These are phyloP conservation scores for Sycophila sp. DNA, from an alignment of 1,140 invertebrate species.

Conservation along the genomic window DNA sequence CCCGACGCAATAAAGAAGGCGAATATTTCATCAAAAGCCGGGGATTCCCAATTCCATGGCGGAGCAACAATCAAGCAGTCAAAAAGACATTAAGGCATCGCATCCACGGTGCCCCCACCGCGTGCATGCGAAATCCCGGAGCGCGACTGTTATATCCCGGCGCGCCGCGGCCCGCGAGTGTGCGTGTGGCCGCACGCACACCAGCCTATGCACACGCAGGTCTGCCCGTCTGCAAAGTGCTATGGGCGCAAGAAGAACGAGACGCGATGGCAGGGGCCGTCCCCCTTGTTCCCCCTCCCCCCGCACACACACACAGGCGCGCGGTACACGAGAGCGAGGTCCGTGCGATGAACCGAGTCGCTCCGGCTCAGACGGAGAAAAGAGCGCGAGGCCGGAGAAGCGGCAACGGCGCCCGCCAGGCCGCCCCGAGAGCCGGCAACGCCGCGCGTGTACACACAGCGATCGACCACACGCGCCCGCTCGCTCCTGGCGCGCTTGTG, in stretches of 20 bases:
- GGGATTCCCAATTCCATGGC: too few species aligned
- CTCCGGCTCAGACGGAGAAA: constrained; percentile 35
- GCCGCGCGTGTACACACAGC: constrained; percentile 40
- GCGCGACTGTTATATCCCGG: not conserved
- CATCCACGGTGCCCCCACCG: too few species aligned
- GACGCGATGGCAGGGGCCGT: not conserved
- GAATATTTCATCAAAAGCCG: too few species aligned
- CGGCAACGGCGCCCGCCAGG: constrained; percentile 27
- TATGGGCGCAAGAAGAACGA: constrained; percentile 18
- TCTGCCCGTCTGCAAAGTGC: constrained; percentile 9
- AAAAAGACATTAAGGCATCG: too few species aligned
- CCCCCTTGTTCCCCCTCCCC: too few species aligned
- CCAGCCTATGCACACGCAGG: not conserved
- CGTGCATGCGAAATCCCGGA: too few species aligned
- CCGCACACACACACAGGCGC: too few species aligned
- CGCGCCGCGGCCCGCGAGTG: not conserved
- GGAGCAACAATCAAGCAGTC: too few species aligned
- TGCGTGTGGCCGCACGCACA: not conserved
- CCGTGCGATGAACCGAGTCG: constrained; percentile 38
- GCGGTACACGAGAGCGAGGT: constrained; percentile 22
- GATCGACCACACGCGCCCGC: constrained; percentile 48
- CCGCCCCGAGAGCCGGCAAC: not conserved
- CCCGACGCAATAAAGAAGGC: too few species aligned
- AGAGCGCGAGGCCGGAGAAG: constrained; percentile 27
- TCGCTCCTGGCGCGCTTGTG: not conserved